phyloP scores from a whole-genome alignment of 30 jellyfish, hydroid and myxozoan genomes.

The Cassiopea xamachana region DNA sequence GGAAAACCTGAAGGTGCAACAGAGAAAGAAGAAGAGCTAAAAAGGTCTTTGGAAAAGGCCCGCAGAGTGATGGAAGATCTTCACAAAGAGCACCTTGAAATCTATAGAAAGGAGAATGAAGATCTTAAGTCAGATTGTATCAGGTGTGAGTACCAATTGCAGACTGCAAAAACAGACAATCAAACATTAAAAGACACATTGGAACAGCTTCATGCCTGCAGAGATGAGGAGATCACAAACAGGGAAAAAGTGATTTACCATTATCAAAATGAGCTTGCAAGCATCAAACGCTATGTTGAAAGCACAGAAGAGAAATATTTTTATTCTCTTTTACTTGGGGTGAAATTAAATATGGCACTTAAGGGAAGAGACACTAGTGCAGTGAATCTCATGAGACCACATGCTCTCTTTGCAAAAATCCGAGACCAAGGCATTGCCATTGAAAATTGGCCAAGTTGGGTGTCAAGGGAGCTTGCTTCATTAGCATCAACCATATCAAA shows the following conservation, averaged over 20 bases:
- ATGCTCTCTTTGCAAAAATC: conserved; percentile 60
- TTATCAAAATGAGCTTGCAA: conserved; percentile 57
- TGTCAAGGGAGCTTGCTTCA: conserved; percentile 80
- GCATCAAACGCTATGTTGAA: conserved; percentile 23
- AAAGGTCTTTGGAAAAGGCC: conserved; percentile 57
- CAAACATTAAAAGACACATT: conserved; percentile 51
- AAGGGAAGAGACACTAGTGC: conserved; percentile 73
- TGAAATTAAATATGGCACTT: conserved; percentile 81
- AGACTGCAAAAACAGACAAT: conserved; percentile 51
- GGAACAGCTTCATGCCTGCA: conserved; percentile 45
- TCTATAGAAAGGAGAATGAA: conserved; percentile 38
- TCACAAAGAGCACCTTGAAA: conserved; percentile 71
- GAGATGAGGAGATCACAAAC: conserved; percentile 61
- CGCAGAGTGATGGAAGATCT: conserved; percentile 65
- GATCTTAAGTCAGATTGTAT: conserved; percentile 51
- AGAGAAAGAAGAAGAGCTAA: conserved; percentile 78
- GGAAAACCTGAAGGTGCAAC: conserved; percentile 72
- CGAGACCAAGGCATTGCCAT: conserved; percentile 75
- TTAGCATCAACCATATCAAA: not conserved
- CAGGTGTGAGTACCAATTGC: conserved; percentile 59
- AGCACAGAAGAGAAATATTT: conserved; percentile 81
- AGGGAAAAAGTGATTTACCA: conserved; percentile 66
- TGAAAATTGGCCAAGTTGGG: conserved; percentile 92
- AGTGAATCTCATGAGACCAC: conserved; percentile 71
- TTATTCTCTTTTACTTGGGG: conserved; percentile 87